Evolutionary conservation across 2,888 invertebrate species (phyloP).

Genomic region (Serrognathus titanus): DNA sequence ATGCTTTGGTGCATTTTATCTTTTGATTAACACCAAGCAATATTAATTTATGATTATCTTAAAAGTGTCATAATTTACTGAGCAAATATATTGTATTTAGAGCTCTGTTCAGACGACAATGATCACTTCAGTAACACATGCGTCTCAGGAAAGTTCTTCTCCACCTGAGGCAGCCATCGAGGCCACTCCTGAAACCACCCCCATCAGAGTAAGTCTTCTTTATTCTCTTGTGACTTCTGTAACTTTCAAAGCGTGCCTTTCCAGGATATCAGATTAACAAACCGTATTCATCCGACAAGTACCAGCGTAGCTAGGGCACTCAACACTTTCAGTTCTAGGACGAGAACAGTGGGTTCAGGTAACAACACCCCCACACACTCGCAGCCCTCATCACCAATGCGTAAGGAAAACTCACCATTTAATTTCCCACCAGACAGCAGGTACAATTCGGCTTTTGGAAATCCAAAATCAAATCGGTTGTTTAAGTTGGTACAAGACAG

Average conservation of each 20-base stretch:
- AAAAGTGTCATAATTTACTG: no score
- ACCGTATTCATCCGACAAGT: slow-evolving; percentile 49
- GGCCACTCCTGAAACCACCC: slow-evolving; percentile 86
- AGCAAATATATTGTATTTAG: background rate
- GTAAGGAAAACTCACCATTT: slow-evolving; percentile 59
- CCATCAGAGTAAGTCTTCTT: slow-evolving; percentile 58
- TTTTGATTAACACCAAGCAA: no score
- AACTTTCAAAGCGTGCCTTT: background rate
- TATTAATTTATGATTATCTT: no score
- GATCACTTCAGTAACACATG: slow-evolving; percentile 22
- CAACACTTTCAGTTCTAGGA: slow-evolving; percentile 46
- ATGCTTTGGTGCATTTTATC: no score
- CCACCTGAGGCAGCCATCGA: slow-evolving; percentile 86
- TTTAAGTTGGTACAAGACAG: slow-evolving; percentile 54
- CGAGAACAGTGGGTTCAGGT: slow-evolving; percentile 42
- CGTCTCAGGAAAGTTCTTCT: slow-evolving; percentile 59
- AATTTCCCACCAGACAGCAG: slow-evolving; percentile 42
- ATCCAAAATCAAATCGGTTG: slow-evolving; percentile 41
- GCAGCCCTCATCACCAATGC: slow-evolving; percentile 69
- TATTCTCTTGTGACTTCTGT: background rate
- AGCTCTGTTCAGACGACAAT: slow-evolving; percentile 13
- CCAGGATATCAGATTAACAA: slow-evolving; percentile 26
- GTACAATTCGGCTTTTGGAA: slow-evolving; percentile 31
- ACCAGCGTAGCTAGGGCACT: slow-evolving; percentile 67
- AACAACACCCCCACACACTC: slow-evolving; percentile 51